A percentile compares a stretch with the other conserved stretches of the same genome.
Evolutionary conservation across 1,140 invertebrate species (phyloP).

Genomic region (Leptinotarsa undecemlineata): DNA sequence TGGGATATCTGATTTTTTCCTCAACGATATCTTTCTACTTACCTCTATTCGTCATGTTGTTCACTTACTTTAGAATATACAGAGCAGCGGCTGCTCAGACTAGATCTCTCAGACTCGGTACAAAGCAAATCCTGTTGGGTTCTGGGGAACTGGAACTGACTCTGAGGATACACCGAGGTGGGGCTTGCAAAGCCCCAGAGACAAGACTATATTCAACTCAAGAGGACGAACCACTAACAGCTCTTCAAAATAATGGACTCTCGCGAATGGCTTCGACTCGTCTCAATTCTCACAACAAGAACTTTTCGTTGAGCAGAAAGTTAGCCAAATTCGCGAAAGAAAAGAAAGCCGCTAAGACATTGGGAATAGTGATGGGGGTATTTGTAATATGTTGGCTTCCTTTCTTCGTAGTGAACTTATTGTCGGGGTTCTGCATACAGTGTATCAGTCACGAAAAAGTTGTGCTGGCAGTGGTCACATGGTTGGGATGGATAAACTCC

Average conservation of each 20-base stretch:
- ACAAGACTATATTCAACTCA: conserved; percentile 49
- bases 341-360: conserved; percentile 93
- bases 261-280: conserved; percentile 64
- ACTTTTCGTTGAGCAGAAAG: conserved; percentile 87
- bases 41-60: conserved; percentile 97
- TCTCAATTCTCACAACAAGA: conserved; percentile 65
- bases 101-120: conserved; percentile 83
- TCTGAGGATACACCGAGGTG: conserved; percentile 86
- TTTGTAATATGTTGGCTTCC: conserved; percentile 98
- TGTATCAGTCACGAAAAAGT: conserved; percentile 88
- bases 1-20: conserved; percentile 90
- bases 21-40: conserved; percentile 98
- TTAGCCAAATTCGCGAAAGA: conserved; percentile 92
- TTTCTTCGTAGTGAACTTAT: conserved; percentile 95
- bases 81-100: conserved; percentile 92
- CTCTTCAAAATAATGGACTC: conserved; percentile 74
- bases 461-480: conserved; percentile 91
- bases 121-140: conserved; percentile 82
- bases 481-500: conserved; percentile 99
- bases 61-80: conserved; percentile 95
- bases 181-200: conserved; percentile 63
- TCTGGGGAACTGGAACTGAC: conserved; percentile 83
- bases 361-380: conserved; percentile 96
- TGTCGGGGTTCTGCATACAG: conserved; percentile 86
- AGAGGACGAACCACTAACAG: conserved; percentile 73